Evolutionary conservation across 2,113 vertebrate species (phyloP), one percentile per base, ranked within the genome.

Genomic region (Falco punctatus): DNA sequence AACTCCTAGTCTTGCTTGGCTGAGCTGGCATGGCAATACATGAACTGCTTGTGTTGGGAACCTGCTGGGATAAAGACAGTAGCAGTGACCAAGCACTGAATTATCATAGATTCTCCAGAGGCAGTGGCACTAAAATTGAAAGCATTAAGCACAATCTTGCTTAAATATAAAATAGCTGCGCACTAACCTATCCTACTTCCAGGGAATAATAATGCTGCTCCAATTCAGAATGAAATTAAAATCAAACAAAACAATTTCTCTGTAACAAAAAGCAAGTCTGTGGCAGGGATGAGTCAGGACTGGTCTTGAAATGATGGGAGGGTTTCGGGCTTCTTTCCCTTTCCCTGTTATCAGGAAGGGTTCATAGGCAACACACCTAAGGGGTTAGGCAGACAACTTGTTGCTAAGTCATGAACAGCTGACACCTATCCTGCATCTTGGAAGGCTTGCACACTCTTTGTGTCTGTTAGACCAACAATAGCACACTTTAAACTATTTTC

Each of bases 161-260:
- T 71, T 78, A 88, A 82, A 84, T 84, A 62, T 66, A 44, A 84
- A 94, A 69, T 57, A 79, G 33, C 64, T 78, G 52, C 54, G 65
- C 35, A 20, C 40, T 84, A 92, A 78, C 86, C 38, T 44, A 4
- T 92, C 59, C 80, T 86, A 1, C 38, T 93, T 88, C 35, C 52
- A 61, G 44, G 57, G 28, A 86, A 51, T 49, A 92, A 75, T 77
- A 73, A 67, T 66, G 30, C 38, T 75, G 18, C 64, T 86, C 30
- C 61, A 74, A 67, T 67, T 93, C 55, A 75, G 64, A 90, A 70
- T 22, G 23, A 90, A 96, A 83, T 93, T 46, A 91, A 93, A 93
- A 80, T 88, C 14, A 79, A 95, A 94, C 81, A 92, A 92, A 73
- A 86, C 24, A 74, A 78, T 78, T 83, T 59, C 15, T 86, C 61